Evolutionary conservation across 1,140 invertebrate genomes (phyloP).

Genomic region (Drepana arcuata): DNA sequence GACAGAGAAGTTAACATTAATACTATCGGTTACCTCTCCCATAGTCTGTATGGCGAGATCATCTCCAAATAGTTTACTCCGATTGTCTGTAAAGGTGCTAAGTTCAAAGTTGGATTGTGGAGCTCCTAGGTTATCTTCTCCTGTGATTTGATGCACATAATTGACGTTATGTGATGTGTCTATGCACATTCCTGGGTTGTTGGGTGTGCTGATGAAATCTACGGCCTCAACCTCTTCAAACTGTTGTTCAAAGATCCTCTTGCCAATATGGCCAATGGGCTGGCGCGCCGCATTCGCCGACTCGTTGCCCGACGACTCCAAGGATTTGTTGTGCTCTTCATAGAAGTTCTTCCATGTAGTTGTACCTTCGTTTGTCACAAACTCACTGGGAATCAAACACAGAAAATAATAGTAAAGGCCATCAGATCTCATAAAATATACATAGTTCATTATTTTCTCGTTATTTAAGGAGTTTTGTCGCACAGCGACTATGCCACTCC

Average conservation of each 20-base stretch:
- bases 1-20: slow-evolving; percentile 45
- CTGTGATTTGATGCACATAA: slow-evolving; percentile 31
- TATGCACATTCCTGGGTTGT: slow-evolving; percentile 18
- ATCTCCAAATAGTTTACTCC: slow-evolving; percentile 41
- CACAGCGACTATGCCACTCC: too few species aligned
- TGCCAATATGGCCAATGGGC: slow-evolving; percentile 38
- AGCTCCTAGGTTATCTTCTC: slow-evolving; percentile 24
- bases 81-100: slow-evolving; percentile 39
- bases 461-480: too few species aligned
- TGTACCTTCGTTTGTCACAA: slow-evolving; percentile 52
- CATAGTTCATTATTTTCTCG: too few species aligned
- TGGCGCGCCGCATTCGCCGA: slow-evolving; percentile 26
- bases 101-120: slow-evolving; percentile 42
- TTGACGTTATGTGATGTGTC: slow-evolving; percentile 36
- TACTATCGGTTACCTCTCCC: slow-evolving; percentile 33
- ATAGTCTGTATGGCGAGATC: slow-evolving; percentile 28
- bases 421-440: too few species aligned
- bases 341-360: slow-evolving; percentile 63
- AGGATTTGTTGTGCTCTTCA: slow-evolving; percentile 55
- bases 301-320: slow-evolving; percentile 51
- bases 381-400: slow-evolving; percentile 47
- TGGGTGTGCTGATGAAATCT: slow-evolving; percentile 17
- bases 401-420: too few species aligned
- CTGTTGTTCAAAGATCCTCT: slow-evolving; percentile 48
- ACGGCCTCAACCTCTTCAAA: slow-evolving; percentile 47